Percentiles rank a stretch among this genome's conserved stretches.
These are phyloP conservation scores for Steromphala cineraria DNA, from an alignment of 2,888 invertebrate genomes.

Conservation along the genomic window DNA sequence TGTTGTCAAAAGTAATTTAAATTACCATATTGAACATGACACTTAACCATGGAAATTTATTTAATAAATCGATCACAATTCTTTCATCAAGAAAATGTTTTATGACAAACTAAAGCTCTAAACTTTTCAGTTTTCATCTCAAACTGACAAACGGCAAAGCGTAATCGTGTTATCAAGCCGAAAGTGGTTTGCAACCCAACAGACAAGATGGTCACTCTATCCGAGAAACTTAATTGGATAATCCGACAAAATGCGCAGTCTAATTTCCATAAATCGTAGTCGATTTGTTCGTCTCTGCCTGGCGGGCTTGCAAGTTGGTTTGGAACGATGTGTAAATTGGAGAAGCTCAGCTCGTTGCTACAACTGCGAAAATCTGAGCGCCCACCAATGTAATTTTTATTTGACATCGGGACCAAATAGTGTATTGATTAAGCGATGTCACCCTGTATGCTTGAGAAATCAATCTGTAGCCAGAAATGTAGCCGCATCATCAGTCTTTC, in stretches of 20 bases:
- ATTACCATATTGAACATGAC: no score
- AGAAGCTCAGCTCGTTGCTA: neutral
- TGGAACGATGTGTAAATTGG: neutral
- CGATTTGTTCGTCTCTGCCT: neutral
- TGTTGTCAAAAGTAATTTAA: no score
- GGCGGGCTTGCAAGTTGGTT: neutral
- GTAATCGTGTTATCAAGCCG: neutral
- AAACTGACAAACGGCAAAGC: no score
- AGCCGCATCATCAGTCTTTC: slow-evolving; percentile 7
- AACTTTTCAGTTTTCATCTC: no score
- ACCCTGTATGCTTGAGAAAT: slow-evolving; percentile 4
- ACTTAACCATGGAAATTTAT: no score
- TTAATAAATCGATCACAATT: no score
- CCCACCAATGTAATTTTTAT: slow-evolving; percentile 28
- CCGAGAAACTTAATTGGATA: slow-evolving; percentile 24
- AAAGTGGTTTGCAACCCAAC: neutral
- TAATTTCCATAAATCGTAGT: slow-evolving; percentile 17
- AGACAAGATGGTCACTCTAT: neutral
- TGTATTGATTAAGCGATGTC: slow-evolving; percentile 27
- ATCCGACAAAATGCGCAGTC: slow-evolving; percentile 16
- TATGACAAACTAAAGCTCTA: no score
- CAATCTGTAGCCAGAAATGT: slow-evolving; percentile 14
- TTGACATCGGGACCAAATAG: slow-evolving; percentile 32
- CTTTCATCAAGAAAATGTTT: no score
- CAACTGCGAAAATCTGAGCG: neutral